A percentile compares a stretch with the other conserved stretches of the same genome.
Evolutionary conservation across 2,888 invertebrate species (phyloP).

Genomic region (Amblyteles armatorius): DNA sequence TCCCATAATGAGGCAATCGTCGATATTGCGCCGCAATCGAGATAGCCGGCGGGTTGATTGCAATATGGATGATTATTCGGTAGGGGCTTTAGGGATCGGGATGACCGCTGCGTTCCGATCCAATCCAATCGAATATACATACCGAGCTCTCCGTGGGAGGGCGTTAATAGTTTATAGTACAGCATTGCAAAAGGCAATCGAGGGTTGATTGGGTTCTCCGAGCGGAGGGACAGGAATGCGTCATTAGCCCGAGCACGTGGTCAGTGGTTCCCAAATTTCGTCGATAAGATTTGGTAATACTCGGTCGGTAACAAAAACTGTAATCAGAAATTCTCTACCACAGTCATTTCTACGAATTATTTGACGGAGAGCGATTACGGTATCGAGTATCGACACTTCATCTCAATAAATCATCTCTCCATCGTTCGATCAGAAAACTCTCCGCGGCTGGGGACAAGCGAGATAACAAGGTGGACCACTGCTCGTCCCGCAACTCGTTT

Average conservation of each 20-base stretch:
- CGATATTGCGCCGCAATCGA: not conserved
- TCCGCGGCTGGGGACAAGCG: not conserved
- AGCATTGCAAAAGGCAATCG: constrained; percentile 54
- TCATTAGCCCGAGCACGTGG: not conserved
- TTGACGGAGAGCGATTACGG: too few species aligned
- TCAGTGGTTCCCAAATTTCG: constrained; percentile 33
- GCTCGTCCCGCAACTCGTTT: constrained; percentile 12
- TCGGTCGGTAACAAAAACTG: too few species aligned
- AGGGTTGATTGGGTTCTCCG: constrained; percentile 43
- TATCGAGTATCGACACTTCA: not conserved
- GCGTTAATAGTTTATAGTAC: constrained; percentile 59
- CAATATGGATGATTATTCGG: constrained; percentile 23
- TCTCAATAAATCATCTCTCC: not conserved
- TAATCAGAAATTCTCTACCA: not conserved
- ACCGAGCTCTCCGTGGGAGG: constrained; percentile 9
- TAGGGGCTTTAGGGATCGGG: not conserved
- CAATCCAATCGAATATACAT: constrained; percentile 31
- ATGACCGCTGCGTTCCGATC: constrained; percentile 29
- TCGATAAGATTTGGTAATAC: too few species aligned
- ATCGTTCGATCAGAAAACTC: not conserved
- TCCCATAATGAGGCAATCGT: constrained; percentile 24
- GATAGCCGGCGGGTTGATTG: constrained; percentile 8
- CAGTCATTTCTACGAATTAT: too few species aligned
- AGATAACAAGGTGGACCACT: not conserved
- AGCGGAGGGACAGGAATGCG: not conserved